Conservation (phyloP, 1,140 invertebrate genomes). For the Rhopalosiphum padi region DNA sequence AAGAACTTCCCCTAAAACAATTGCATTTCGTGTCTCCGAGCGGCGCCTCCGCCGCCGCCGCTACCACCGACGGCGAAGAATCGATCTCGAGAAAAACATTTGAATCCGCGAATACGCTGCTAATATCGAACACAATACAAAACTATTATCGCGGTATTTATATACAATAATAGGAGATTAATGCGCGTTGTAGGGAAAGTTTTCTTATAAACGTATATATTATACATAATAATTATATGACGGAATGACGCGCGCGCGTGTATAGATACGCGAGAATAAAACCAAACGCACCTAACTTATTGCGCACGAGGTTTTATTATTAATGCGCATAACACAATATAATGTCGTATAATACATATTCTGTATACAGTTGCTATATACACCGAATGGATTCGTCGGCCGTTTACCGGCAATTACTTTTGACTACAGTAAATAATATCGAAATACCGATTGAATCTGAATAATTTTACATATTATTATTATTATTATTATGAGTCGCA, state of each 20-base stretch:
- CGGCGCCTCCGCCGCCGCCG: too few relatives aligned
- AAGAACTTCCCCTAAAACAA: background rate
- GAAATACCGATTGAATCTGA: too few relatives aligned
- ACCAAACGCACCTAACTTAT: background rate
- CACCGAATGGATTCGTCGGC: too few relatives aligned
- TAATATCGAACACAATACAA: slow-evolving; percentile 1
- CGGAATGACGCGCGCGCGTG: background rate
- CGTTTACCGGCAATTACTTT: too few relatives aligned
- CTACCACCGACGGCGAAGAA: background rate
- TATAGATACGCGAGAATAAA: background rate
- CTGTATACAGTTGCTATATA: too few relatives aligned
- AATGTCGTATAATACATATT: too few relatives aligned
- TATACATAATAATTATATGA: background rate
- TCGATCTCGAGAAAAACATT: slow-evolving; percentile 3
- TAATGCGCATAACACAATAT: too few relatives aligned
- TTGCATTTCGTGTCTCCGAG: background rate
- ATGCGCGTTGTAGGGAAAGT: background rate
- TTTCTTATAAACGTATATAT: background rate
- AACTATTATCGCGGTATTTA: slow-evolving; percentile 15
- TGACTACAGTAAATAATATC: background rate
- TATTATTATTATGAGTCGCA: too few relatives aligned
- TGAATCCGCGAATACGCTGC: background rate
- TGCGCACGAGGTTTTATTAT: too few relatives aligned
- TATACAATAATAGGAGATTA: background rate
- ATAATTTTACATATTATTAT: too few relatives aligned